A percentile compares a stretch with the other conserved stretches of the same genome.
These are phyloP conservation scores for Adelges cooleyi DNA, from an alignment of 1,140 invertebrate genomes.

Conservation along the genomic window DNA sequence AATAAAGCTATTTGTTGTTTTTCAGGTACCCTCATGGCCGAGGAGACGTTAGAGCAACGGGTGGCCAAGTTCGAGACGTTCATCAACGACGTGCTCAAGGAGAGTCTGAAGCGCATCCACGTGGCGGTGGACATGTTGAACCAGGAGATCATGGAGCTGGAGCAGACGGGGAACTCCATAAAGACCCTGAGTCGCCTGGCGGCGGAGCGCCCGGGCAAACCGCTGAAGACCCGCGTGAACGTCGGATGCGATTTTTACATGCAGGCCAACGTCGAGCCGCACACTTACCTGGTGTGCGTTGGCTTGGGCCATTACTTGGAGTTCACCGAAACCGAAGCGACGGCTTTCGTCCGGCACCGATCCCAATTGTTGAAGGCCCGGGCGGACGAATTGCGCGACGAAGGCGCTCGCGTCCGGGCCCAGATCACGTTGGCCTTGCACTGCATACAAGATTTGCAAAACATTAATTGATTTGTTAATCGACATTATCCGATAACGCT, in stretches of 20 bases:
- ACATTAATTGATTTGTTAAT: not conserved
- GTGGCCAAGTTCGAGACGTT: conserved; percentile 45
- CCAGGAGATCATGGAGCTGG: conserved; percentile 57
- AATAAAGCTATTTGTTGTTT: too few relatives aligned
- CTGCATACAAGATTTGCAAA: conserved; percentile 46
- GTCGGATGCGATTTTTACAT: conserved; percentile 64
- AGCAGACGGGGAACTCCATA: conserved; percentile 47
- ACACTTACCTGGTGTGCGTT: conserved; percentile 56
- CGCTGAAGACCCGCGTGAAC: conserved; percentile 67
- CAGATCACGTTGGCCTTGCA: conserved; percentile 67
- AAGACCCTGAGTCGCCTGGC: conserved; percentile 33
- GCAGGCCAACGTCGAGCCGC: conserved; percentile 57
- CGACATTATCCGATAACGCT: not conserved
- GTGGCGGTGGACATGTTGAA: conserved; percentile 49
- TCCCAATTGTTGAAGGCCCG: conserved; percentile 51
- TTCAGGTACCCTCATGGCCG: not conserved
- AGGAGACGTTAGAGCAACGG: conserved; percentile 24
- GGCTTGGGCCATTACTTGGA: conserved; percentile 65
- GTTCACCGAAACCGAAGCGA: conserved; percentile 56
- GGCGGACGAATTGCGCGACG: conserved; percentile 48
- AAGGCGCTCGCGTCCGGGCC: conserved; percentile 58
- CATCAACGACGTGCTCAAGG: conserved; percentile 54
- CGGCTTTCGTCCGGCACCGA: conserved; percentile 56
- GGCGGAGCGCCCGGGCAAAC: conserved; percentile 36
- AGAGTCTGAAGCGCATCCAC: conserved; percentile 49